Conservation (phyloP, 2,888 invertebrate species). For the Microctonus aethiopoides region DNA sequence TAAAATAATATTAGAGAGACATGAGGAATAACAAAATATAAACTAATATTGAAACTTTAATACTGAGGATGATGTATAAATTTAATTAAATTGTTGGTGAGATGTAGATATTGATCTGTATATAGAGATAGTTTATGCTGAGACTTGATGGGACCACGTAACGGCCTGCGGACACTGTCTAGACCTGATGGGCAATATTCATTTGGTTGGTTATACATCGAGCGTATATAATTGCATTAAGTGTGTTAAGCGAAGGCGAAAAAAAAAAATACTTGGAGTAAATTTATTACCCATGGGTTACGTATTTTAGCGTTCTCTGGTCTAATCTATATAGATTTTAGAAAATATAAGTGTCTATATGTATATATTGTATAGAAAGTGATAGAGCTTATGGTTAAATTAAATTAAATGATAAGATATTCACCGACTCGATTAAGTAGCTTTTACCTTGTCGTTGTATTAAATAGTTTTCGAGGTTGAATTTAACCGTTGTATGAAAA, state of each 20-base stretch:
- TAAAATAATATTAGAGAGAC: not conserved
- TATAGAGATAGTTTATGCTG: not conserved
- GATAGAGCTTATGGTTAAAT: constrained; percentile 32
- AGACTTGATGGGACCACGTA: not conserved
- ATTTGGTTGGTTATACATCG: constrained; percentile 32
- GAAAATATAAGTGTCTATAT: too few species aligned
- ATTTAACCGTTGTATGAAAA: not conserved
- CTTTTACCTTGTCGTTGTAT: not conserved
- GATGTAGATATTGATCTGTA: not conserved
- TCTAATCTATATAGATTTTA: not conserved
- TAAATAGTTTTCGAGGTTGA: not conserved
- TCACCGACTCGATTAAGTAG: constrained; percentile 40
- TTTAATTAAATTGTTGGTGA: not conserved
- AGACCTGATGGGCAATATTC: constrained; percentile 29
- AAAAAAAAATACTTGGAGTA: constrained; percentile 33
- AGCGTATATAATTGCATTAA: constrained; percentile 43
- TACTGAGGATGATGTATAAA: not conserved
- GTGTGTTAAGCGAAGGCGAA: constrained; percentile 32
- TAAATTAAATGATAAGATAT: constrained; percentile 40
- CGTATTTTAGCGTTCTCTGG: not conserved
- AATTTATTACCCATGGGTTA: constrained; percentile 2
- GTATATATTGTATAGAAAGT: not conserved
- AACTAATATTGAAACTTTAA: not conserved
- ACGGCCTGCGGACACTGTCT: not conserved
- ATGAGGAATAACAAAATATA: not conserved